A percentile compares a stretch with the other conserved stretches of the same genome.
phyloP scores from a whole-genome alignment of 1,140 invertebrate species.

The Caenorhabditis briggsae region DNA sequence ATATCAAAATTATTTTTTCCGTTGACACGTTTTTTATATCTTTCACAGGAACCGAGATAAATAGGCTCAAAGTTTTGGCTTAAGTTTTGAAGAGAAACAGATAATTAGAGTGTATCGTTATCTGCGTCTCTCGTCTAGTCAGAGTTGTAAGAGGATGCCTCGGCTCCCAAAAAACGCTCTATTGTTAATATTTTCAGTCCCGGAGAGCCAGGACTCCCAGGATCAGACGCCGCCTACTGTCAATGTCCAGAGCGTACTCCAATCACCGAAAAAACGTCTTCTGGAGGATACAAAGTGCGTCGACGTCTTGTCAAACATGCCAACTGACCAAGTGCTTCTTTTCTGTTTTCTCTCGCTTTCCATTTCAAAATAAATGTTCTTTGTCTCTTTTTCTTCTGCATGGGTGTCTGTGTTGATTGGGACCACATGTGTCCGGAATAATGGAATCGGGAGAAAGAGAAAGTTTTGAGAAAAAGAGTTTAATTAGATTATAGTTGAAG shows the following conservation, averaged over 20 bases:
- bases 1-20: too few species aligned
- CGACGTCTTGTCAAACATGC: slow-evolving; percentile 23
- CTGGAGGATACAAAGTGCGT: slow-evolving; percentile 18
- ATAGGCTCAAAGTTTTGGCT: too few species aligned
- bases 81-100: too few species aligned
- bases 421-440: slow-evolving; percentile 9
- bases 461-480: too few species aligned
- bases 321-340: not conserved
- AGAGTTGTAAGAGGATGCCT: too few species aligned
- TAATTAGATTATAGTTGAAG: too few species aligned
- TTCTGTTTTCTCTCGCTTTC: not conserved
- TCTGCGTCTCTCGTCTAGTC: too few species aligned
- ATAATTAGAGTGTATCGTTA: too few species aligned
- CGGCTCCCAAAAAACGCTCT: not conserved
- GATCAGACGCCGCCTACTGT: slow-evolving; percentile 63
- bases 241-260: slow-evolving; percentile 55
- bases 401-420: slow-evolving; percentile 4
- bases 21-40: too few species aligned
- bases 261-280: not conserved
- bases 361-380: slow-evolving; percentile 5
- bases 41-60: too few species aligned
- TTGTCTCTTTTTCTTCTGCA: slow-evolving; percentile 4
- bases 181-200: slow-evolving; percentile 31
- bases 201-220: slow-evolving; percentile 57
- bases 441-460: not conserved